A percentile compares a stretch with the other conserved stretches of the same genome.
Evolutionary conservation across 2,888 invertebrate species (phyloP).

Genomic region (Fragum sueziense): DNA sequence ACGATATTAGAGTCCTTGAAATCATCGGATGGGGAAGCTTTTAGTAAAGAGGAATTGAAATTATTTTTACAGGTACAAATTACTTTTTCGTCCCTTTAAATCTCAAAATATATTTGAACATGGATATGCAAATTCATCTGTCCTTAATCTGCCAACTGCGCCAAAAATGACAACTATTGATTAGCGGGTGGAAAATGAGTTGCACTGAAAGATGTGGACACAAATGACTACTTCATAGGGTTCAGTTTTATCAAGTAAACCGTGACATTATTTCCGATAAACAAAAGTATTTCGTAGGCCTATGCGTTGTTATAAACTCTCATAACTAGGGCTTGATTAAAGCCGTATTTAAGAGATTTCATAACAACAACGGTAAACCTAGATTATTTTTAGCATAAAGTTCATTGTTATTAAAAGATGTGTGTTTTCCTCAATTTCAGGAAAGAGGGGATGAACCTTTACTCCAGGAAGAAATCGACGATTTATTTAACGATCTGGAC

Average conservation of each 20-base stretch:
- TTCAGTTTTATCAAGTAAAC: no score
- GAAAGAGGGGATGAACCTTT: conserved; percentile 10
- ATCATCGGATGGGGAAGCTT: conserved; percentile 8
- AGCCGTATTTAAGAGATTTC: no score
- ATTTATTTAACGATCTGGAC: conserved; percentile 3
- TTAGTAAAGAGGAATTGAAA: conserved; percentile 11
- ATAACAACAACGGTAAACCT: no score
- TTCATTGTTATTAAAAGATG: no score
- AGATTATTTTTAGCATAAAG: no score
- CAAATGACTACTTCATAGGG: neutral
- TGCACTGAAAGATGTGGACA: neutral
- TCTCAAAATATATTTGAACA: no score
- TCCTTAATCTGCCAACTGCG: no score
- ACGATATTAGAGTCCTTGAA: neutral
- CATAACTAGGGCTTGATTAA: no score
- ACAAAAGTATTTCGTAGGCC: neutral
- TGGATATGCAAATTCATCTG: no score
- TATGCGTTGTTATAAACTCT: neutral
- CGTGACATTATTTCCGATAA: no score
- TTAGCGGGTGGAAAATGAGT: neutral
- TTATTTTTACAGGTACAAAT: conserved; percentile 4
- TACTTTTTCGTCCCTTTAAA: no score
- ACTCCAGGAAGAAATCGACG: conserved; percentile 3
- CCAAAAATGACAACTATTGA: no score
- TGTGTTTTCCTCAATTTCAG: neutral